Conservation (phyloP, 2,888 invertebrate species). For the Branchellion lobata region DNA sequence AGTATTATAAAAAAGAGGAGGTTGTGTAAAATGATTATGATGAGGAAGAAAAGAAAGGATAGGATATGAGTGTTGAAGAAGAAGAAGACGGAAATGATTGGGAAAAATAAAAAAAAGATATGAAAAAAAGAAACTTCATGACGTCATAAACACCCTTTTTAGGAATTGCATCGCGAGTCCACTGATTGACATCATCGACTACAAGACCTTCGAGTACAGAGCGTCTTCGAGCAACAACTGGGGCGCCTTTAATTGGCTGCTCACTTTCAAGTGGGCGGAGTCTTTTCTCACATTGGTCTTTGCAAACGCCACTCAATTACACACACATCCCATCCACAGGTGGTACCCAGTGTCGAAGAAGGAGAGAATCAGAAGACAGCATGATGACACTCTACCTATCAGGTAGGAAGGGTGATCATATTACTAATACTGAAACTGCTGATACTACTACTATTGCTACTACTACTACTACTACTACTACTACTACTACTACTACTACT, state of each 20-base stretch:
- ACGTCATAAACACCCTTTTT: no score
- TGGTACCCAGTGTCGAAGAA: slow-evolving; percentile 98
- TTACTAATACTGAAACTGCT: not conserved
- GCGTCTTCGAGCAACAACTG: slow-evolving; percentile 98
- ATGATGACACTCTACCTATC: slow-evolving; percentile 87
- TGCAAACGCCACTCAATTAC: no score
- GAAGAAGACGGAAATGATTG: no score
- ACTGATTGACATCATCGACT: slow-evolving; percentile 97
- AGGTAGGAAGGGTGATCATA: slow-evolving; percentile 62
- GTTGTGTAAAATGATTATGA: no score
- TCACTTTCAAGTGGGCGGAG: slow-evolving; percentile 98
- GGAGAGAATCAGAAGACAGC: slow-evolving; percentile 88
- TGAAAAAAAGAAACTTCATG: no score
- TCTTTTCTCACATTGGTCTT: no score
- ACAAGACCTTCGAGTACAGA: slow-evolving; percentile 97
- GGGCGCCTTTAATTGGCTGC: slow-evolving; percentile 99
- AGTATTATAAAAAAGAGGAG: no score
- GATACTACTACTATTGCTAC: not conserved
- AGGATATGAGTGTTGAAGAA: no score
- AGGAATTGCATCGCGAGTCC: slow-evolving; percentile 89
- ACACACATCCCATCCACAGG: no score
- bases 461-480: slow-evolving; percentile 7
- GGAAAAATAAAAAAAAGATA: no score
- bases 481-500: slow-evolving; percentile 29
- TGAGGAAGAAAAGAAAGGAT: no score